Conservation (phyloP, 2,888 invertebrate species). For the Molorchus minor region DNA sequence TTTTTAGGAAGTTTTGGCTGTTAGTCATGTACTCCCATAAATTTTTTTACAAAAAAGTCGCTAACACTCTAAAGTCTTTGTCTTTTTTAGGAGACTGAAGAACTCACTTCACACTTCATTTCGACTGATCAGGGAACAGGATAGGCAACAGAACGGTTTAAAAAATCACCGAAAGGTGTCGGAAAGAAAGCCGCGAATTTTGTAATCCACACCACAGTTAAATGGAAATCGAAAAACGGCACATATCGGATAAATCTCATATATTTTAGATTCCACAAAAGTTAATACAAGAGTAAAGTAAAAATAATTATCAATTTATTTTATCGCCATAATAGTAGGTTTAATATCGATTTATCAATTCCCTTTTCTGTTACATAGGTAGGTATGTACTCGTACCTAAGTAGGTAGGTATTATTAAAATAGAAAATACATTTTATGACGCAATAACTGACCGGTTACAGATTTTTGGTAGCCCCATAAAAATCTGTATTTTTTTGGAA, state of each 20-base stretch:
- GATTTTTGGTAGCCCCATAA: not conserved
- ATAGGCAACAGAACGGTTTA: slow-evolving; percentile 13
- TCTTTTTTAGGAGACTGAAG: slow-evolving; percentile 21
- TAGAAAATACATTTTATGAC: too few species aligned
- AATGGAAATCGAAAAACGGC: too few species aligned
- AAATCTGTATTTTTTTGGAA: slow-evolving; percentile 3
- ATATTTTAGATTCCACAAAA: too few species aligned
- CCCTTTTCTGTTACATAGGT: too few species aligned
- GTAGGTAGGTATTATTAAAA: too few species aligned
- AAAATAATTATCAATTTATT: too few species aligned
- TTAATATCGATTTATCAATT: too few species aligned
- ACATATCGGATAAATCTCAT: too few species aligned
- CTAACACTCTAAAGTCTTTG: slow-evolving; percentile 24
- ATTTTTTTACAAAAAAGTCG: slow-evolving; percentile 13
- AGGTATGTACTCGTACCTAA: too few species aligned
- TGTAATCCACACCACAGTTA: slow-evolving; percentile 3
- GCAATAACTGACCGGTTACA: slow-evolving; percentile 2
- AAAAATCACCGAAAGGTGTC: slow-evolving; percentile 21
- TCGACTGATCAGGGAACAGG: slow-evolving; percentile 16
- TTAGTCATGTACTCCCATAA: slow-evolving; percentile 2
- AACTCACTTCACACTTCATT: slow-evolving; percentile 21
- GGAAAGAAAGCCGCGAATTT: slow-evolving; percentile 13
- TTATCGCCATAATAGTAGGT: too few species aligned
- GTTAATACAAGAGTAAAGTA: too few species aligned
- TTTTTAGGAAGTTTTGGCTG: not conserved